Conservation (phyloP, 2,888 invertebrate species). For the Endotricha flammealis region DNA sequence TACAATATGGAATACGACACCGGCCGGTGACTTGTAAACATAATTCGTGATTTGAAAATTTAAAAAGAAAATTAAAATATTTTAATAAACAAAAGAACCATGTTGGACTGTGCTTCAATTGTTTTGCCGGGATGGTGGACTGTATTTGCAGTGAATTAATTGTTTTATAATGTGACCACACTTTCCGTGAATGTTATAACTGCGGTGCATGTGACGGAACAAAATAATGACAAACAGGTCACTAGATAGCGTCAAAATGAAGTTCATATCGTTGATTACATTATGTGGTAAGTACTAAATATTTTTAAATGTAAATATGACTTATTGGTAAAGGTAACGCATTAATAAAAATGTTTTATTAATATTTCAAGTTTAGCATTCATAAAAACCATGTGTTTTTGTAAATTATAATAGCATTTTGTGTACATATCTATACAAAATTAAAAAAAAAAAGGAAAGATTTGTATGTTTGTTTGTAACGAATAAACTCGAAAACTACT, state of each 20-base stretch:
- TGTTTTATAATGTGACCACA: constrained; percentile 42
- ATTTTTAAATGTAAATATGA: background rate
- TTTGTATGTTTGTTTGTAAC: too few species aligned
- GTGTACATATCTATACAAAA: too few species aligned
- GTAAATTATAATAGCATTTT: too few species aligned
- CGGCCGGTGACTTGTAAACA: constrained; percentile 52
- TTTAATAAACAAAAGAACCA: constrained; percentile 11
- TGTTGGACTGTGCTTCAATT: constrained; percentile 14
- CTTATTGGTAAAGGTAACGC: too few species aligned
- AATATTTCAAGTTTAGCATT: too few species aligned
- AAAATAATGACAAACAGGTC: constrained; percentile 28
- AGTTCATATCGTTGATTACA: constrained; percentile 53
- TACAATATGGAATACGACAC: constrained; percentile 46
- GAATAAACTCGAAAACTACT: too few species aligned
- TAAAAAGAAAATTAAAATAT: constrained; percentile 12
- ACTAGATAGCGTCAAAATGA: constrained; percentile 50
- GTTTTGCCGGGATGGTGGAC: constrained; percentile 12
- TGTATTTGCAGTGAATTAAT: constrained; percentile 19
- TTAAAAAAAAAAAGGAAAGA: too few species aligned
- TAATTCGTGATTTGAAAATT: constrained; percentile 14
- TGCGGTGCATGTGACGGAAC: constrained; percentile 26
- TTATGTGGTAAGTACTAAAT: constrained; percentile 57
- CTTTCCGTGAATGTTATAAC: constrained; percentile 16
- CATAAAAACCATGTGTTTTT: too few species aligned
- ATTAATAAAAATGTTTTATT: too few species aligned